phyloP scores from a whole-genome alignment of 2,797 vertebrate species.

The Acanthis flammea region DNA sequence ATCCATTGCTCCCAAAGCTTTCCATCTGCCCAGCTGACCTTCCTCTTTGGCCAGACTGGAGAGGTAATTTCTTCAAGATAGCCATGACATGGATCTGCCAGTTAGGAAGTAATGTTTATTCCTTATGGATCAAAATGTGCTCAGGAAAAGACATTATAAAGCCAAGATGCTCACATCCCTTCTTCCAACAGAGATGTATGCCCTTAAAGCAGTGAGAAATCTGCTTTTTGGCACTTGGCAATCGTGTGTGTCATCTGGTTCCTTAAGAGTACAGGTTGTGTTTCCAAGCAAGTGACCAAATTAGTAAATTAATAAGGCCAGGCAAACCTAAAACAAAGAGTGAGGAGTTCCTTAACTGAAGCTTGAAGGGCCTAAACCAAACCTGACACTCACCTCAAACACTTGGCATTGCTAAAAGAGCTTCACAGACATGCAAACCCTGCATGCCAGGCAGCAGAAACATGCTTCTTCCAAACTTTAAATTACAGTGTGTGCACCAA shows the following conservation, averaged over 20 bases:
- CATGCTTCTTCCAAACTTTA: slow-evolving; percentile 35
- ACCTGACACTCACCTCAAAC: neutral
- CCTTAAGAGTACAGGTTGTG: neutral
- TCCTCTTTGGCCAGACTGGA: neutral
- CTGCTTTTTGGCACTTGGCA: neutral
- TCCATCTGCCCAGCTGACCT: neutral
- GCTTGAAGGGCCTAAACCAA: neutral
- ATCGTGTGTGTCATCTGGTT: neutral
- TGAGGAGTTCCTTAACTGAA: neutral
- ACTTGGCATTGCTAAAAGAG: neutral
- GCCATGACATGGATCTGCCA: neutral
- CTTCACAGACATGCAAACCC: slow-evolving; percentile 3
- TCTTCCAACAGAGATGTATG: neutral
- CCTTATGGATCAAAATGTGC: neutral
- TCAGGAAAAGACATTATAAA: neutral
- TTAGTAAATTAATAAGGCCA: neutral
- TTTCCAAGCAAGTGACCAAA: neutral
- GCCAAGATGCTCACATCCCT: neutral
- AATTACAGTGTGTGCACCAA: slow-evolving; percentile 11
- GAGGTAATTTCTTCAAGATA: neutral
- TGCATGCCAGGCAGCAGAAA: neutral
- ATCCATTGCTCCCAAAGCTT: neutral
- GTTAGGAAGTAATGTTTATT: neutral
- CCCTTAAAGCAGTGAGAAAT: neutral
- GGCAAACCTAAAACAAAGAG: neutral